Base-by-base conservation (phyloP, 2,113 vertebrate genomes). In the Nibea albiflora region DNA sequence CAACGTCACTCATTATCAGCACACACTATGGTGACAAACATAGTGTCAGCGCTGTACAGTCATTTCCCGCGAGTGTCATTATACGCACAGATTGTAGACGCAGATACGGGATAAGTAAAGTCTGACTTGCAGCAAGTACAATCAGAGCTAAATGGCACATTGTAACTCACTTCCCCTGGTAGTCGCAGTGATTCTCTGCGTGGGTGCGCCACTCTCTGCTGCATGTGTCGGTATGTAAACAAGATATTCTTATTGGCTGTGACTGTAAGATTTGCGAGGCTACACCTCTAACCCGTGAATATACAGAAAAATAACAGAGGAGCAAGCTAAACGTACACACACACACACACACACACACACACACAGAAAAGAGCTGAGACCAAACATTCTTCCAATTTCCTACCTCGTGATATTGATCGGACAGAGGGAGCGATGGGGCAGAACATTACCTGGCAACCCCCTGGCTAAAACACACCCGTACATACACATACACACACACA, bases 381-480 rank as follows among this genome's bases (percentile, higher is more conserved):
- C 76, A 76, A 89, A 92, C 74, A 83, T 83, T 88, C 77, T 73
- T 75, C 83, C 79, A 83, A 88, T 93, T 91, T 93, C 88, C 85
- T 84, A 71, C 57, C 47, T 63, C 65, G 72, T 60, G 90, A 93
- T 92, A 92, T 91, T 66, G 91, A 94, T 90, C 86, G 56, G 75
- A 85, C 81, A 67, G 75, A 80, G 88, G 83, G 76, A 92, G 88
- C 82, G 65, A 84, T 79, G 84, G 80, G 78, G 89, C 66, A 86
- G 86, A 91, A 91, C 84, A 88, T 91, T 88, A 89, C 88, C 76
- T 81, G 52, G 81, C 70, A 77, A 81, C 64, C 76, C 28, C 47
- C 57, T 35, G 31, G 70, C 56, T 44, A 72, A 72, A 73, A 73
- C 58, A 52, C 78, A 56, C 35, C 4, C 44, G 2, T n/a, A 63